Percentiles rank a stretch among this genome's conserved stretches.
Conservation (phyloP, 1,140 invertebrate genomes). For the Cardiocondyla obscurior region DNA sequence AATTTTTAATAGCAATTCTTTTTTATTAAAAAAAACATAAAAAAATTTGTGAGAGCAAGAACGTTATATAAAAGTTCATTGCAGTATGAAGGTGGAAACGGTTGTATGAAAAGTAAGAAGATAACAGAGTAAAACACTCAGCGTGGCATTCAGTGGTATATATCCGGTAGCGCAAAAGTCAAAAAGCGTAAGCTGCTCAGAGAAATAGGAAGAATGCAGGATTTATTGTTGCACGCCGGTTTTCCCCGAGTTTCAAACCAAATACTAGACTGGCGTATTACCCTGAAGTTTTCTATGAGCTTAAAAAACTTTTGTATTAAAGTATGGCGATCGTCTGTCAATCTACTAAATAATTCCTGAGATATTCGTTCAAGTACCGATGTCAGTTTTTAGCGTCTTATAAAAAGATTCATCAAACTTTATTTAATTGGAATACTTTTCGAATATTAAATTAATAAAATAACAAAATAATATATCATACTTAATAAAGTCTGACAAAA, state of each 20-base stretch:
- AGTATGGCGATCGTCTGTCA: constrained; percentile 21
- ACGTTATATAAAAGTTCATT: constrained; percentile 48
- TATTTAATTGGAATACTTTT: neutral
- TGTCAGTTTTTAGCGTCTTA: neutral
- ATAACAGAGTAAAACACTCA: constrained; percentile 76
- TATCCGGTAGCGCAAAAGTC: constrained; percentile 62
- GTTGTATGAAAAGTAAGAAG: constrained; percentile 68
- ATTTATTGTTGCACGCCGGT: constrained; percentile 67
- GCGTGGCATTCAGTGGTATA: constrained; percentile 60
- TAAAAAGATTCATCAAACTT: neutral
- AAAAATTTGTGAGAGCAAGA: constrained; percentile 16
- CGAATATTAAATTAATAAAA: too few species aligned
- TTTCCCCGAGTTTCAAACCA: constrained; percentile 63
- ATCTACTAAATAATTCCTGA: constrained; percentile 1
- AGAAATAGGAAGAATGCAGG: constrained; percentile 49
- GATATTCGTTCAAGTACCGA: neutral
- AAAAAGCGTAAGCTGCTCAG: constrained; percentile 70
- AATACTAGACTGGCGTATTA: constrained; percentile 8
- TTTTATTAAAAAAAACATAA: too few species aligned
- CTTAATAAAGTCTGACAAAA: neutral
- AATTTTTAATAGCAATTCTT: neutral
- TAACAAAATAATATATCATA: neutral
- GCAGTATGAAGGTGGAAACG: constrained; percentile 47
- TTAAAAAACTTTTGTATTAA: constrained; percentile 43
- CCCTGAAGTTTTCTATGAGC: constrained; percentile 33